phyloP scores from a whole-genome alignment of 2,113 vertebrate species.

The Etheostoma spectabile region DNA sequence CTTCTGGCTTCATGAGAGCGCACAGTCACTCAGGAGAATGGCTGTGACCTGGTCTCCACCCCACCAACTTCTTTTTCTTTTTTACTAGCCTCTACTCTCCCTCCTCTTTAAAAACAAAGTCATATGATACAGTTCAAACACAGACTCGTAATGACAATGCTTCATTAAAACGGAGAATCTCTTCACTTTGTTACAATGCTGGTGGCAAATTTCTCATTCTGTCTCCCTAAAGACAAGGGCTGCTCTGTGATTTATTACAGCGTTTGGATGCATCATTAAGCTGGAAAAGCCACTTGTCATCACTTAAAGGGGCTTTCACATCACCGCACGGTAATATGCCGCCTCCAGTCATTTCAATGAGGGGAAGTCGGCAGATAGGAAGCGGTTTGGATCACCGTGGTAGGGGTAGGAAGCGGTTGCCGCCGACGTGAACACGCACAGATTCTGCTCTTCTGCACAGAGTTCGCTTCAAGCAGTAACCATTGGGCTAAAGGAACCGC shows the following conservation, averaged over 20 bases:
- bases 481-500: not conserved
- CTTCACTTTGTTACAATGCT: slow-evolving; percentile 19
- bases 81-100: not conserved
- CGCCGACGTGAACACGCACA: not conserved
- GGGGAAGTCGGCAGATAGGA: not conserved
- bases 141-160: slow-evolving; percentile 9
- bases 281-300: slow-evolving; percentile 4
- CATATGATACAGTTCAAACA: slow-evolving; percentile 26
- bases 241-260: slow-evolving; percentile 34
- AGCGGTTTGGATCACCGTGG: not conserved
- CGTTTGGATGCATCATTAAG: not conserved
- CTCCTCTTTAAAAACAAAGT: slow-evolving; percentile 34
- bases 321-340: too few relatives aligned
- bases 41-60: slow-evolving; percentile 14
- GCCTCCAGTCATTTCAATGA: not conserved
- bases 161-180: slow-evolving; percentile 16
- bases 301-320: not conserved
- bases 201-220: slow-evolving; percentile 17
- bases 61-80: slow-evolving; percentile 27
- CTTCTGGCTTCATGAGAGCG: slow-evolving; percentile 18
- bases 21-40: slow-evolving; percentile 49
- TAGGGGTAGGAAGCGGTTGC: not conserved
- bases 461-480: not conserved
- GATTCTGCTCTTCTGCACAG: not conserved
- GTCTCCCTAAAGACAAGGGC: not conserved